A percentile compares a stretch with the other conserved stretches of the same genome.
Conservation (phyloP, 1,140 invertebrate genomes). For the Megalonaias nervosa region DNA sequence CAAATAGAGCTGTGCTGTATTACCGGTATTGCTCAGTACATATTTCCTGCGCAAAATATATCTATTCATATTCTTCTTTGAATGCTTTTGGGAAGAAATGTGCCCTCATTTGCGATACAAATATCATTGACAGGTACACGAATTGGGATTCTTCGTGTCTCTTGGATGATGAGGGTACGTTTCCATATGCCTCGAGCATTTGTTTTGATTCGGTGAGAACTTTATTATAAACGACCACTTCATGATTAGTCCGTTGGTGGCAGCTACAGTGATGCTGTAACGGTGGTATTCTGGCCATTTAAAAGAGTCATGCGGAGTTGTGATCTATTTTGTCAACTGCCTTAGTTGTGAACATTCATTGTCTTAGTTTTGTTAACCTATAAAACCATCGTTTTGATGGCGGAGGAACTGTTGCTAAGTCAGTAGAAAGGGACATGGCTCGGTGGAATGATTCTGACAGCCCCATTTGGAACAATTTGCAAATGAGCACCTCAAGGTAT, state of each 20-base stretch:
- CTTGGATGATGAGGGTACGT: too few species aligned
- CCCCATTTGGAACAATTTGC: constrained; percentile 31
- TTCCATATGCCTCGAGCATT: too few species aligned
- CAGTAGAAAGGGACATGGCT: constrained; percentile 32
- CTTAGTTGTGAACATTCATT: constrained; percentile 32
- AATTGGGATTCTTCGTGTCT: too few species aligned
- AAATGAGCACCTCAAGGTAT: constrained; percentile 41
- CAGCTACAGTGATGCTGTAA: constrained; percentile 41
- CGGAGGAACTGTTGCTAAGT: constrained; percentile 7
- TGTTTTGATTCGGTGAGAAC: too few species aligned
- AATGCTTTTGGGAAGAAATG: too few species aligned
- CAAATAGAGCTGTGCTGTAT: too few species aligned
- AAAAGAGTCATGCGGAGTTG: constrained; percentile 45
- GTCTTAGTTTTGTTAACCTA: constrained; percentile 31
- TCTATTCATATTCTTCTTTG: too few species aligned
- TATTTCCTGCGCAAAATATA: too few species aligned
- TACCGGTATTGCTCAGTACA: too few species aligned
- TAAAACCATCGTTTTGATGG: constrained; percentile 29
- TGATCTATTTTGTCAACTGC: constrained; percentile 49
- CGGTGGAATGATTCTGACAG: constrained; percentile 38
- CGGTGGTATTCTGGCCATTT: constrained; percentile 46
- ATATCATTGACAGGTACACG: too few species aligned
- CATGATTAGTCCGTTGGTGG: neutral
- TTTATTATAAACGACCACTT: too few species aligned
- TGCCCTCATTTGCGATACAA: too few species aligned